Conservation (phyloP, 2,888 invertebrate species). For the Drosophila parthenogenetica region DNA sequence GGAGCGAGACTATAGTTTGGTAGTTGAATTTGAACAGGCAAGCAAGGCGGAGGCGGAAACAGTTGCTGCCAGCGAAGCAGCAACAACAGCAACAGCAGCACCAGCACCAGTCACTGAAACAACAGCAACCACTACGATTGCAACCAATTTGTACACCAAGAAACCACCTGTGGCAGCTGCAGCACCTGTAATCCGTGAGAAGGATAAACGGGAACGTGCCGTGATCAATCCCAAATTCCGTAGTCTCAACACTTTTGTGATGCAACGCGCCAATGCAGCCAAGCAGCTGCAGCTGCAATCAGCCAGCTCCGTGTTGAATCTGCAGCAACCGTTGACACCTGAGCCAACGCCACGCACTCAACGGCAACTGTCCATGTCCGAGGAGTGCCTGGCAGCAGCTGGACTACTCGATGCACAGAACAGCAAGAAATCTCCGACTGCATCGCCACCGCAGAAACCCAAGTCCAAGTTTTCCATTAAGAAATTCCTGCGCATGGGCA, state of each 20-base stretch:
- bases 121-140: slow-evolving; percentile 16
- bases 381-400: slow-evolving; percentile 88
- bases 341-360: slow-evolving; percentile 89
- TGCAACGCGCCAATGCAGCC: slow-evolving; percentile 83
- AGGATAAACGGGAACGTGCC: slow-evolving; percentile 91
- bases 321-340: slow-evolving; percentile 85
- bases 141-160: slow-evolving; percentile 65
- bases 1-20: slow-evolving; percentile 82
- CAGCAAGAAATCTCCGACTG: slow-evolving; percentile 59
- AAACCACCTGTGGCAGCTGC: slow-evolving; percentile 86
- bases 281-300: slow-evolving; percentile 82
- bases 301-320: slow-evolving; percentile 76
- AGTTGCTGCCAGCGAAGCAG: slow-evolving; percentile 13
- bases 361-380: slow-evolving; percentile 90
- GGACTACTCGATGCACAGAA: slow-evolving; percentile 40
- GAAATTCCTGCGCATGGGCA: slow-evolving; percentile 92
- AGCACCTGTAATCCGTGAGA: slow-evolving; percentile 90
- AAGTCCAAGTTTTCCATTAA: slow-evolving; percentile 93
- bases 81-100: slow-evolving; percentile 28
- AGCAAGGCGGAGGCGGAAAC: slow-evolving; percentile 38
- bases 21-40: slow-evolving; percentile 75
- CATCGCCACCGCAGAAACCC: slow-evolving; percentile 85
- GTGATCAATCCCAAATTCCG: slow-evolving; percentile 88
- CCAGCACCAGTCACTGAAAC: slow-evolving; percentile 52
- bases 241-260: slow-evolving; percentile 85